phyloP scores from a whole-genome alignment of 2,888 invertebrate genomes.

The Fabriciana adippe region DNA sequence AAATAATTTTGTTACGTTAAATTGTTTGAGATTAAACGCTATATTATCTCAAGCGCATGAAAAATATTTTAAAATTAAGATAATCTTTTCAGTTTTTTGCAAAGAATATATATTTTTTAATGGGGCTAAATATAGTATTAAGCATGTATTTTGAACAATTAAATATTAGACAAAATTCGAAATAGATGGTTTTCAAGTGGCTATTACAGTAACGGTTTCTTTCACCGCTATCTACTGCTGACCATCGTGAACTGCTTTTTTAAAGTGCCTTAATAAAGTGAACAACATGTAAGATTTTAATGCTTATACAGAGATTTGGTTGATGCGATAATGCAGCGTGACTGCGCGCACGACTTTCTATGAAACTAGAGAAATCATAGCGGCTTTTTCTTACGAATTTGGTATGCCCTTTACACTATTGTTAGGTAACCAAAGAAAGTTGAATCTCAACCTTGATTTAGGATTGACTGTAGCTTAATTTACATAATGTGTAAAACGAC shows the following conservation, averaged over 20 bases:
- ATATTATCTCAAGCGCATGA: too few relatives aligned
- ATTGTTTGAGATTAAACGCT: too few relatives aligned
- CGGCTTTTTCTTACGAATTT: constrained; percentile 48
- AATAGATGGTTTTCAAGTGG: constrained; percentile 67
- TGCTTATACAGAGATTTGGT: constrained; percentile 75
- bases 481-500: constrained; percentile 29
- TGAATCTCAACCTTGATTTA: constrained; percentile 30
- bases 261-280: constrained; percentile 76
- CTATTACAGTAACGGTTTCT: constrained; percentile 79
- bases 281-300: constrained; percentile 78
- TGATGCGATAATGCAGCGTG: constrained; percentile 76
- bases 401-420: constrained; percentile 40
- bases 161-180: constrained; percentile 47
- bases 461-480: constrained; percentile 29
- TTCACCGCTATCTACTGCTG: constrained; percentile 78
- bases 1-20: too few relatives aligned
- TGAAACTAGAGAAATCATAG: constrained; percentile 57
- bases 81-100: too few relatives aligned
- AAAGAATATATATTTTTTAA: too few relatives aligned
- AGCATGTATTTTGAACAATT: constrained; percentile 17
- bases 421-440: constrained; percentile 36
- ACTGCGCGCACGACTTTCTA: constrained; percentile 78
- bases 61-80: too few relatives aligned
- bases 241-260: constrained; percentile 77
- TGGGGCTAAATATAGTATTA: too few relatives aligned